These are phyloP conservation scores for Pseudachorutes palmiensis DNA, from an alignment of 1,140 invertebrate genomes.

Conservation along the genomic window DNA sequence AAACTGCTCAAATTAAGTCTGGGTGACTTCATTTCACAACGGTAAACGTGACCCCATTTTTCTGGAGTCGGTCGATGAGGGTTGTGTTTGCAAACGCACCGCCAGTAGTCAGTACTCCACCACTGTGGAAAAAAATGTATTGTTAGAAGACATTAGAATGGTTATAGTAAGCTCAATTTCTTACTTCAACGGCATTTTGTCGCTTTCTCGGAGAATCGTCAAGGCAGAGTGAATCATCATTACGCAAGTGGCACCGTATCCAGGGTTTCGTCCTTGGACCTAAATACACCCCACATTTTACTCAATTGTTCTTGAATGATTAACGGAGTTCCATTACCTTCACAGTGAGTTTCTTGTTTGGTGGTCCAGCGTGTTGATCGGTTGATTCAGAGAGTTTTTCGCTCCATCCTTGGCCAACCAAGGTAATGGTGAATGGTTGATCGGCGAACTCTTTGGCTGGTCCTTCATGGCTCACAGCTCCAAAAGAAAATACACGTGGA, in stretches of 20 bases:
- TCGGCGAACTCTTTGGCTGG: slow-evolving; percentile 57
- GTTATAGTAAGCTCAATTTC: no score
- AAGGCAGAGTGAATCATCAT: slow-evolving; percentile 61
- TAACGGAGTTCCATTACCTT: slow-evolving; percentile 41
- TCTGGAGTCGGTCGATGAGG: slow-evolving; percentile 53
- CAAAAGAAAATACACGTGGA: slow-evolving; percentile 64
- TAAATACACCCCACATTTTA: slow-evolving; percentile 12
- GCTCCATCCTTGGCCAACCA: slow-evolving; percentile 69
- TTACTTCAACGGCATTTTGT: slow-evolving; percentile 58
- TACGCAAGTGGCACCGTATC: slow-evolving; percentile 73
- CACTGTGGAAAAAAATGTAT: slow-evolving; percentile 42
- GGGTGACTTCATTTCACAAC: slow-evolving; percentile 32
- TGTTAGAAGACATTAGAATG: background rate
- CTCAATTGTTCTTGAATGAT: background rate
- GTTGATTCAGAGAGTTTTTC: slow-evolving; percentile 53
- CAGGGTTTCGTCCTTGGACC: slow-evolving; percentile 60
- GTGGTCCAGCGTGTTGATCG: slow-evolving; percentile 53
- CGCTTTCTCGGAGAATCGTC: slow-evolving; percentile 63
- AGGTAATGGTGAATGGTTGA: slow-evolving; percentile 56
- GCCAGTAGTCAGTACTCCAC: slow-evolving; percentile 54
- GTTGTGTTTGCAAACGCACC: slow-evolving; percentile 55
- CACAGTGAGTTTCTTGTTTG: slow-evolving; percentile 59
- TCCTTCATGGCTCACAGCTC: slow-evolving; percentile 57
- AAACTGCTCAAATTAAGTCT: no score
- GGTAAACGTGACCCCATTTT: slow-evolving; percentile 53